phyloP scores from a whole-genome alignment of 2,888 invertebrate genomes.

The Xanthorhoe designata region DNA sequence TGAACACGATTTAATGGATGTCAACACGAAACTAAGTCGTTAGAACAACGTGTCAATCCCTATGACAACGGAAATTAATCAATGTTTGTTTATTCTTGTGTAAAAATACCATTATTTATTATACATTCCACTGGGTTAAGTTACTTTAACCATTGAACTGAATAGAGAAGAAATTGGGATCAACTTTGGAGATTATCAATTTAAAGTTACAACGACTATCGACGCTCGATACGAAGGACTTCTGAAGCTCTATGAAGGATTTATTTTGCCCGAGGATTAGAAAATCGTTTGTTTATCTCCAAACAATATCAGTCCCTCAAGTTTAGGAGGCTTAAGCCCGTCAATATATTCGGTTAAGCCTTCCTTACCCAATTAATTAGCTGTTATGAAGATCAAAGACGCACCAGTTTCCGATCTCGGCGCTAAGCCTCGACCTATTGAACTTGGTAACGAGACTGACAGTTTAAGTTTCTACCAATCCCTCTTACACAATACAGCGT shows the following conservation, averaged over 20 bases:
- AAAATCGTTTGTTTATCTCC: constrained; percentile 51
- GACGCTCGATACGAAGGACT: constrained; percentile 9
- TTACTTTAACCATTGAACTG: background rate
- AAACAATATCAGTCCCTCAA: constrained; percentile 58
- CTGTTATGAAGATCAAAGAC: constrained; percentile 79
- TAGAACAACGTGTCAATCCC: constrained; percentile 34
- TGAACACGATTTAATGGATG: constrained; percentile 42
- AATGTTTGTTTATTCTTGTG: constrained; percentile 17
- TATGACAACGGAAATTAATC: constrained; percentile 31
- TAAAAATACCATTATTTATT: constrained; percentile 3
- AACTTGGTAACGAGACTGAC: constrained; percentile 73
- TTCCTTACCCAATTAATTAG: constrained; percentile 78
- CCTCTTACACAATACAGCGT: constrained; percentile 66
- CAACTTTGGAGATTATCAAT: constrained; percentile 5
- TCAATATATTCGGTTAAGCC: constrained; percentile 73
- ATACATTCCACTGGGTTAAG: background rate
- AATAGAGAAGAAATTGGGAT: background rate
- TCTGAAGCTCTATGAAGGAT: constrained; percentile 7
- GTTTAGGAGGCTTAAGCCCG: constrained; percentile 55
- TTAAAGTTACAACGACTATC: constrained; percentile 5
- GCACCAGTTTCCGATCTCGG: constrained; percentile 65
- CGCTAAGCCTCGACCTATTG: constrained; percentile 68
- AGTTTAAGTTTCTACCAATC: constrained; percentile 73
- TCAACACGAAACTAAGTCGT: constrained; percentile 42
- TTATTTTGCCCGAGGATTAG: constrained; percentile 35